Evolutionary conservation across 1,140 invertebrate species (phyloP), one percentile per base, ranked within the genome.

Genomic region (Metopolophium dirhodum): DNA sequence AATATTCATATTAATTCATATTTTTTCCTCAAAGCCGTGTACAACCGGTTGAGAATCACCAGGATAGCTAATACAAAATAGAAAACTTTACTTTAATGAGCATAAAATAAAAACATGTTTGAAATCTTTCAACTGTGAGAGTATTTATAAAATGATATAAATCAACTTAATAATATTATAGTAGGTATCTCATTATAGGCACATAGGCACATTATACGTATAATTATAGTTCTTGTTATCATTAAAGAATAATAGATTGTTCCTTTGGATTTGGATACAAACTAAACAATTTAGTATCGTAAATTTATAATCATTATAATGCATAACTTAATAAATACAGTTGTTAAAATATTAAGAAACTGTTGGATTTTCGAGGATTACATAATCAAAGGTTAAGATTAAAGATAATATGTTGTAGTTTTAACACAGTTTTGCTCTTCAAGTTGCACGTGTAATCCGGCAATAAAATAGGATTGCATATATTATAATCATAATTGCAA

Each of bases 361-460:
- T 87, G 37, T 51, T 88, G 87, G 87, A 51, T 88, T 91, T 91
- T 37, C 9, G 57, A n/a, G 57, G 57, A 91, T 68, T 91, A 91
- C 9, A 82, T 11, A 49, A n/a, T 77, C 23, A 91, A 68, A 91
- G 22, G 41, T 82, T 30, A 49, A 47, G 45, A 91, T 77, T 91
- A 91, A 22, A 23, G 9, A 91, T 68, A 90, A 91, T 68, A 90
- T 68, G 41, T 26, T 77, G 57, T 45, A 3, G 47, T 54, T 23
- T 54, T 89, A 61, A 41, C 8, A 41, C 18, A 14, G 30, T 90
- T 90, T 57, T 37, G 9, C 88, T 57, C 88, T 90, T 90, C 54
- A 90, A 61, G 4, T 41, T 30, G 23, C 23, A 90, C 11, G 35
- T 11, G 4, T 90, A 90, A 90, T 90, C 88, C 35, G 23, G 22